A percentile compares a stretch with the other conserved stretches of the same genome.
Evolutionary conservation across 2,113 vertebrate genomes (phyloP).

Genomic region (Polyodon spathula): DNA sequence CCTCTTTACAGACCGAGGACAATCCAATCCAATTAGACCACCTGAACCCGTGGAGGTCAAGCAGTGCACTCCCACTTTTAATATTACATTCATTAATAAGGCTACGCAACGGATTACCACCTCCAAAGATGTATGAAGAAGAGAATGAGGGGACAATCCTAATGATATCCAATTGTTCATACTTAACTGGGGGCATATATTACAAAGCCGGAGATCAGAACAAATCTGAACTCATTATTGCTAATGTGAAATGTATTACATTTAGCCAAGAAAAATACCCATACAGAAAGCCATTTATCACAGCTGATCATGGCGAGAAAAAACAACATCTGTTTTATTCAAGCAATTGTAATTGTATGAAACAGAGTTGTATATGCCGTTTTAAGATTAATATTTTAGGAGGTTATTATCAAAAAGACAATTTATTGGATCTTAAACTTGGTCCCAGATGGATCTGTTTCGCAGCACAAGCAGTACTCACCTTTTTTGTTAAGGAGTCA

Average conservation of each 20-base stretch:
- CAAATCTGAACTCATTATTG: conserved; percentile 51
- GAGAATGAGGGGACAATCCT: conserved; percentile 51
- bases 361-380: neutral
- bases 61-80: conserved; percentile 52
- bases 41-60: conserved; percentile 70
- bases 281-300: conserved; percentile 46
- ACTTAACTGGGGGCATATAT: conserved; percentile 45
- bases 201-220: conserved; percentile 23
- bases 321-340: neutral
- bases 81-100: conserved; percentile 75
- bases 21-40: conserved; percentile 68
- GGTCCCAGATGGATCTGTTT: too few species aligned
- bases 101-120: conserved; percentile 71
- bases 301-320: neutral
- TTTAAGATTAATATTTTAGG: neutral
- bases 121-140: conserved; percentile 63
- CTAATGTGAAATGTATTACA: conserved; percentile 69
- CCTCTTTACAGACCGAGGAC: conserved; percentile 56
- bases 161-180: conserved; percentile 62
- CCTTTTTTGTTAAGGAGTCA: conserved; percentile 96
- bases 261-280: conserved; percentile 67
- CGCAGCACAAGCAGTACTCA: conserved; percentile 27
- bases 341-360: neutral
- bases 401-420: too few species aligned
- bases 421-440: too few species aligned